These are phyloP conservation scores for Sialia sialis DNA, from an alignment of 2,113 vertebrate genomes.

Conservation along the genomic window DNA sequence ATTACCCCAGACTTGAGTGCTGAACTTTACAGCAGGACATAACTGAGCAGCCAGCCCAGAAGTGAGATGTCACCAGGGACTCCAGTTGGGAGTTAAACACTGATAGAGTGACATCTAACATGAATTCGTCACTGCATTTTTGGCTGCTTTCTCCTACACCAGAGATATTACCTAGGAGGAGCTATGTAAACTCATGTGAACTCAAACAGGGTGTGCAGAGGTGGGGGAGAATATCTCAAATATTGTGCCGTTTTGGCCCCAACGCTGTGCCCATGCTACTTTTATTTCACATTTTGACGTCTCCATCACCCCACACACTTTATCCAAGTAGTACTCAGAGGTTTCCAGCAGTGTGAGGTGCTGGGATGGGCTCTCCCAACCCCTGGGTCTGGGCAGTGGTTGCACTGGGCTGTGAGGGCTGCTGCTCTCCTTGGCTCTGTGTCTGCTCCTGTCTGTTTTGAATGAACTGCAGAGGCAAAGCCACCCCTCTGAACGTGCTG, in stretches of 20 bases:
- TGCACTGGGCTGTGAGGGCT: neutral
- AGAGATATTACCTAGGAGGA: neutral
- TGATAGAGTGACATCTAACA: neutral
- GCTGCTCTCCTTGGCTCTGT: neutral
- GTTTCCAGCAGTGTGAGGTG: neutral
- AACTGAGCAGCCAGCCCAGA: neutral
- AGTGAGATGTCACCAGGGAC: neutral
- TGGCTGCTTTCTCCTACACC: neutral
- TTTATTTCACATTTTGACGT: neutral
- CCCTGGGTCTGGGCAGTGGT: neutral
- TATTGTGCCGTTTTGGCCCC: neutral
- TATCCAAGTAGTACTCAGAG: neutral
- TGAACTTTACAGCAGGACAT: conserved; percentile 7
- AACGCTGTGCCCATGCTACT: neutral
- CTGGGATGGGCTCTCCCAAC: neutral
- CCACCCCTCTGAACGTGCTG: neutral
- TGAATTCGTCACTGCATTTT: neutral
- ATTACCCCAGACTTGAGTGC: neutral
- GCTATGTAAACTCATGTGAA: neutral
- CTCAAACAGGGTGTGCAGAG: neutral
- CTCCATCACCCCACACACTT: neutral
- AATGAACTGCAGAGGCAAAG: neutral
- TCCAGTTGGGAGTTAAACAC: neutral
- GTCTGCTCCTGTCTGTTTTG: neutral
- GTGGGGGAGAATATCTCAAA: neutral